Conservation (phyloP, 2,797 vertebrate genomes). For the Cryptoprocta ferox region DNA sequence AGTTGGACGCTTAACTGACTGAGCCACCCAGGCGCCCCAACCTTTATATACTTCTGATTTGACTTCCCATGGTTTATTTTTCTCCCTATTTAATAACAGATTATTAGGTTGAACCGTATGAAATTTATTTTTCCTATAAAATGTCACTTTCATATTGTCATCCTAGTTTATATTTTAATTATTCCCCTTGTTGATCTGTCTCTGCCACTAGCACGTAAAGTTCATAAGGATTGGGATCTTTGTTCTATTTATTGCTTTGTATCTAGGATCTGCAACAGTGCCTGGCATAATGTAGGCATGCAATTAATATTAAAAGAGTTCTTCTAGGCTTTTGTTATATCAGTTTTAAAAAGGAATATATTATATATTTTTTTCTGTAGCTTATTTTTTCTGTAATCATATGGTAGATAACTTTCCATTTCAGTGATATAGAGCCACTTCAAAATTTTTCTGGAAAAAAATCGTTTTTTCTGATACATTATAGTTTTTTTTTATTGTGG, state of each 20-base stretch:
- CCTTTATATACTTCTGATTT: background rate
- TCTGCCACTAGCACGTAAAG: background rate
- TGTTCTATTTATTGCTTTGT: slow-evolving; percentile 12
- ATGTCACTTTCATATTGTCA: slow-evolving; percentile 1
- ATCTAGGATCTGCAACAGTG: background rate
- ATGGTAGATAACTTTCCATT: background rate
- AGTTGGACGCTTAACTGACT: background rate
- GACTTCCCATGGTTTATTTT: background rate
- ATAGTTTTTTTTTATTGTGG: background rate
- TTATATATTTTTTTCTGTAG: background rate
- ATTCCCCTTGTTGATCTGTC: background rate
- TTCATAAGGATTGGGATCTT: slow-evolving; percentile 19
- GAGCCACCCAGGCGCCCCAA: background rate
- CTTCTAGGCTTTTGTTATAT: background rate
- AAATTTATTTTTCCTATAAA: background rate
- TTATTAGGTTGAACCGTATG: background rate
- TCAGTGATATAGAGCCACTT: background rate
- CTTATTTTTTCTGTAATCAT: background rate
- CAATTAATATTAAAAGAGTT: background rate
- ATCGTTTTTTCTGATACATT: background rate
- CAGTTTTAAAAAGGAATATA: background rate
- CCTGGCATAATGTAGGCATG: background rate
- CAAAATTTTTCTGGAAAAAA: background rate
- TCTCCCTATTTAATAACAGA: background rate
- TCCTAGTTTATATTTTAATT: background rate